Percentiles rank a stretch among this genome's conserved stretches.
phyloP scores from a whole-genome alignment of 2,113 vertebrate genomes.

The rat (Rattus norvegicus) region DNA sequence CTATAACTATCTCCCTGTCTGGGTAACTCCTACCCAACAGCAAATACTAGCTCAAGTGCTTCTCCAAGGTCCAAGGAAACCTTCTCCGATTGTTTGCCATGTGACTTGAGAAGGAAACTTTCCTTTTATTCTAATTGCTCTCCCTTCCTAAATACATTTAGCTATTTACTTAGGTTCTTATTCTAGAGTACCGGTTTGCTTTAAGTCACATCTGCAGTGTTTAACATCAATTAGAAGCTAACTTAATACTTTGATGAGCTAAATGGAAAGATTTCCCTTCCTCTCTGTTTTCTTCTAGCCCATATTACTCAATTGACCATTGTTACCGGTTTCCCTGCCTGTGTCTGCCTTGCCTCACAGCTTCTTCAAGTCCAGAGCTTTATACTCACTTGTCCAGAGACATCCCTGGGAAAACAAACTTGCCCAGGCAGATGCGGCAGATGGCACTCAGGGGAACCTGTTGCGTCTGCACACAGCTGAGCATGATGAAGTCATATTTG shows the following conservation, averaged over 20 bases:
- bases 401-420: conserved; percentile 86
- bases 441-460: conserved; percentile 84
- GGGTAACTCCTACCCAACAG: background rate
- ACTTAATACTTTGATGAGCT: background rate
- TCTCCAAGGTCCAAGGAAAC: background rate
- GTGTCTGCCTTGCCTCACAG: background rate
- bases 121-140: background rate
- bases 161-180: background rate
- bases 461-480: conserved; percentile 87
- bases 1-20: background rate
- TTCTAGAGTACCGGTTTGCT: conserved; percentile 1
- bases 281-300: background rate
- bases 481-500: conserved; percentile 91
- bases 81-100: background rate
- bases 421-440: conserved; percentile 85
- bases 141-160: background rate
- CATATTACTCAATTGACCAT: background rate
- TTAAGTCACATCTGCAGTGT: background rate
- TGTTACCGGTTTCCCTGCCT: background rate
- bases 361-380: background rate
- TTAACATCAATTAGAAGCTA: background rate
- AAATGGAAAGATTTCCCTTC: background rate
- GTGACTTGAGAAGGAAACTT: background rate
- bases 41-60: background rate
- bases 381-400: conserved; percentile 89